Base-by-base conservation (phyloP, 2,888 invertebrate species). In the Eugnorisma glareosa region DNA sequence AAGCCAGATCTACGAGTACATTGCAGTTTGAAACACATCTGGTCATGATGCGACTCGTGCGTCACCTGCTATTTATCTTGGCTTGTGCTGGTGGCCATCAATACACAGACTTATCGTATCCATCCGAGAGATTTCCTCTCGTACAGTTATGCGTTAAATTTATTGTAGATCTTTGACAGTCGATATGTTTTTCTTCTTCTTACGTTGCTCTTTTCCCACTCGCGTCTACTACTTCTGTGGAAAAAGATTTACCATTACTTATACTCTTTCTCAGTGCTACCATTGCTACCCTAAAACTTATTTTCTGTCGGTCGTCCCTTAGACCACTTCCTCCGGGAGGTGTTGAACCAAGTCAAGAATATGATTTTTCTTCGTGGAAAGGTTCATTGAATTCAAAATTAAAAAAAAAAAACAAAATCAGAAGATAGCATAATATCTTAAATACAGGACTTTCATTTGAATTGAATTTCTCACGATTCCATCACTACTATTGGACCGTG, bases 61-160 rank as follows among this genome's bases (percentile, higher is more conserved):
- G 90, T 90, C 90, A 90, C 85, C 83, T 82, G 77, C 67, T 90
- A 81, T 90, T 90, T 90, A 88, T 89, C 86, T 90, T 90, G 90
- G 90, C 89, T 54, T 28, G 63, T 66, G 72, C n/a, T 48, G 79
- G 48, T 71, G 79, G 70, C 63, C 77, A 77, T 88, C 79, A 71
- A 81, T 87, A 87, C 78, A 83, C 69, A 74, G 68, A 73, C 77
- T 73, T 77, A 79, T 72, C 75, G 76, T 67, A 71, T 72, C 66
- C 40, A 75, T 61, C 31, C 31, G 63, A 7, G 43, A 79, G 71
- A 73, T 79, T 79, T 75, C 54, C 72, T 69, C 67, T 80, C 31
- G 28, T 48, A 40, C 40, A 54, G 31, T 67, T 43, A 40, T 54
- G 35, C n/a, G 18, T 54, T 28, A 15, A 31, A 63, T 66, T 81